Evolutionary conservation across 2,113 vertebrate species (phyloP), one percentile per base, ranked within the genome.

Genomic region (Cacatua alba): DNA sequence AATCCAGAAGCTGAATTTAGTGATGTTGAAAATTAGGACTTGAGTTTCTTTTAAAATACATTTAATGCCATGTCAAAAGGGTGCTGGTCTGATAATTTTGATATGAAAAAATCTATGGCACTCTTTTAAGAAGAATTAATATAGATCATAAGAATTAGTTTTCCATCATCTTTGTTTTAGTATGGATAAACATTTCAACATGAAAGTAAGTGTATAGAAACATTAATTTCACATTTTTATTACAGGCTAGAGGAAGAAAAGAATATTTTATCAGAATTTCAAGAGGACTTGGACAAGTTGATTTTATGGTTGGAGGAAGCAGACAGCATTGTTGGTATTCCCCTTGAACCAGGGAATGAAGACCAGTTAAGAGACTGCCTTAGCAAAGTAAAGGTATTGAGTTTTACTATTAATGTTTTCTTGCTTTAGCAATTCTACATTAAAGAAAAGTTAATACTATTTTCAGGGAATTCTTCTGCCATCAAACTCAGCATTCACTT

Each of bases 331-430:
- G 76, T 95, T 90, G 87, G 72, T 64, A 96, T 97, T 96, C 98
- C 98, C 19, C 96, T 98, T 93, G 98, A 99, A 95, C 96, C 98
- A 64, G 98, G 98, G 94, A 98, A 99, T 97, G 98, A 98, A 35
- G 97, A 98, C 70, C 99, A 99, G 94, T 98, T 99, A 92, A 98
- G 97, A 97, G 98, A 98, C 83, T 98, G 98, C 21, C 97, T 99
- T 90, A 98, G 95, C 87, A 99, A 99, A 98, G 98, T 99, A 72
- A 98, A 99, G 99, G 99, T 99, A 99, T 83, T 3, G 64, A 59
- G 15, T 72, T 93, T 83, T 92, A 29, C 72, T 95, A 59, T 51
- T 79, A 70, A 64, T 71, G 6, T 90, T 79, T 82, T 59, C 55
- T 81, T 85, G 39, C 44, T 86, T 88, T 70, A 29, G 64, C 4